Evolutionary conservation across 2,113 vertebrate species (phyloP).

Genomic region (Lagopus muta): DNA sequence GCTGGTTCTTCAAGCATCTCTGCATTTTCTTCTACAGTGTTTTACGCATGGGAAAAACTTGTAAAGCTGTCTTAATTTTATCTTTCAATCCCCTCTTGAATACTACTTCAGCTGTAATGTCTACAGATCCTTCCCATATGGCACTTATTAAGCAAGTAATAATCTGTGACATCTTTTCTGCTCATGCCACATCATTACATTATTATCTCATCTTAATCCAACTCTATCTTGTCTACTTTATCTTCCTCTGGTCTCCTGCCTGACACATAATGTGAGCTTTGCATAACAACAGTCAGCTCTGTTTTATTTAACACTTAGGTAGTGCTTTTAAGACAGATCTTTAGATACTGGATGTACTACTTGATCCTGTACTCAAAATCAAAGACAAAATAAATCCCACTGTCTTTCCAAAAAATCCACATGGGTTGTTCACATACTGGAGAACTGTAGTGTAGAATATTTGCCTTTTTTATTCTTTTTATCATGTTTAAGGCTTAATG

Average conservation of each 20-base stretch:
- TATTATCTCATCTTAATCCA: conserved; percentile 26
- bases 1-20: neutral
- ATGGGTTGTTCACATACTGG: neutral
- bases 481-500: neutral
- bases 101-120: neutral
- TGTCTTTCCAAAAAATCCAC: neutral
- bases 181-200: neutral
- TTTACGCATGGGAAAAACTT: neutral
- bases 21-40: neutral
- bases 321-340: neutral
- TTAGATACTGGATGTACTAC: neutral
- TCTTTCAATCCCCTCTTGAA: conserved; percentile 18
- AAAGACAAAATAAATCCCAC: neutral
- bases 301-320: neutral
- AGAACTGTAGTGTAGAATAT: neutral
- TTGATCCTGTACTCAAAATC: neutral
- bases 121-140: conserved; percentile 30
- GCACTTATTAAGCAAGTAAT: conserved; percentile 28
- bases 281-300: neutral
- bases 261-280: neutral
- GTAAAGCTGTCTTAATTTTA: conserved; percentile 44
- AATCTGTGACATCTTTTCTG: conserved; percentile 14
- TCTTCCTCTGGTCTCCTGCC: neutral
- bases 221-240: neutral
- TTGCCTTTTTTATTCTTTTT: neutral